These are phyloP conservation scores for Escarpia spicata DNA, from an alignment of 2,888 invertebrate species.

Conservation along the genomic window DNA sequence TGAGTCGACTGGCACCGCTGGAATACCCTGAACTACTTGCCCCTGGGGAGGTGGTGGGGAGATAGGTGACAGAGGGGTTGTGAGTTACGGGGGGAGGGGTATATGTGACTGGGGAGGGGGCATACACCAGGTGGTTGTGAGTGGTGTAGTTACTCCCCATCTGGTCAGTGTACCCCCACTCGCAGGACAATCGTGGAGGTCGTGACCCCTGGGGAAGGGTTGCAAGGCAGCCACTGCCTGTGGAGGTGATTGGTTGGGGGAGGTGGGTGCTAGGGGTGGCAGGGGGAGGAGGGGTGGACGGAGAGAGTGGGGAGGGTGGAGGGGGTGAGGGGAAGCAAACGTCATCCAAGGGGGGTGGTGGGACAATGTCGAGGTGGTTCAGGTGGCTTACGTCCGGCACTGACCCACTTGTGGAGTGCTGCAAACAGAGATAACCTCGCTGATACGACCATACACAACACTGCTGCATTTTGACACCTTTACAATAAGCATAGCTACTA, in stretches of 20 bases:
- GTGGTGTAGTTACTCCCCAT: background rate
- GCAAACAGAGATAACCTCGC: background rate
- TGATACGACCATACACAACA: background rate
- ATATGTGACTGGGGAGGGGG: background rate
- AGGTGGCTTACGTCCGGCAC: background rate
- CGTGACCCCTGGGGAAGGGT: background rate
- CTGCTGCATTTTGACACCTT: too few relatives aligned
- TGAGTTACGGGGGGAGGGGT: background rate
- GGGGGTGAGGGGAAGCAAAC: conserved; percentile 3
- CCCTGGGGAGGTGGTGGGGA: background rate
- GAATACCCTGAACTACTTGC: background rate
- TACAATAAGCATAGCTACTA: too few relatives aligned
- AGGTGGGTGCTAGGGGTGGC: background rate
- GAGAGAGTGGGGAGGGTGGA: background rate
- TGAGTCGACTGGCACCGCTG: background rate
- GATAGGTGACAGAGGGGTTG: background rate
- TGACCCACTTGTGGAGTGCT: background rate
- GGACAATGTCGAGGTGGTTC: background rate
- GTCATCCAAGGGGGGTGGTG: background rate
- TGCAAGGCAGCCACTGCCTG: background rate
- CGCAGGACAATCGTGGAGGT: background rate
- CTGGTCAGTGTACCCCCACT: background rate
- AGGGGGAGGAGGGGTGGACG: background rate
- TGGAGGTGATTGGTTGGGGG: background rate
- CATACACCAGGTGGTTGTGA: background rate